Evolutionary conservation across 2,888 invertebrate species (phyloP).

Genomic region (Agriotes lineatus): DNA sequence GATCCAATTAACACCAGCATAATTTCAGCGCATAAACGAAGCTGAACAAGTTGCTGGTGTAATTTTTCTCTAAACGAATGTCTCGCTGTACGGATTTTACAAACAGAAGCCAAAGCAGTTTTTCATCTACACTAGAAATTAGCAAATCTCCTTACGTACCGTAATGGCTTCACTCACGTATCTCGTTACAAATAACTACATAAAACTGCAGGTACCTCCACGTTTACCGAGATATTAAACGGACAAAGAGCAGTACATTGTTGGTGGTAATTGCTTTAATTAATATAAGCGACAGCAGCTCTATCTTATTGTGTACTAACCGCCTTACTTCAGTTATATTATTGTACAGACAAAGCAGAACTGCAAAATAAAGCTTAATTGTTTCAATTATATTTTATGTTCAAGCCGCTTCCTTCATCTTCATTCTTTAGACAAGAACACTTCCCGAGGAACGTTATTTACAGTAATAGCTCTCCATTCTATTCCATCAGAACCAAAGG

Average conservation of each 20-base stretch:
- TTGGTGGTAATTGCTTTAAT: conserved; percentile 25
- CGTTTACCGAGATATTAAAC: conserved; percentile 1
- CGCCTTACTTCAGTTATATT: conserved; percentile 21
- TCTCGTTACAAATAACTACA: too few relatives aligned
- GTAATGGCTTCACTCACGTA: background rate
- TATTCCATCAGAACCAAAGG: background rate
- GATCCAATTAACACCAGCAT: too few relatives aligned
- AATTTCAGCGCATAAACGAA: too few relatives aligned
- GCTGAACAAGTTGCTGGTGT: too few relatives aligned
- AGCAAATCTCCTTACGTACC: too few relatives aligned
- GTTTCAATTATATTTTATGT: conserved; percentile 40
- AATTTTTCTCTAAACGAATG: too few relatives aligned
- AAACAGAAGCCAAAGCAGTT: too few relatives aligned
- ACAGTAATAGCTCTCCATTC: background rate
- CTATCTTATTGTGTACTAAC: conserved; percentile 26
- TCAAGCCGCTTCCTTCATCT: conserved; percentile 28
- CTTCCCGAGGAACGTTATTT: conserved; percentile 10
- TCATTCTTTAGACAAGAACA: conserved; percentile 25
- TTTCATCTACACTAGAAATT: too few relatives aligned
- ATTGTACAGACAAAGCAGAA: conserved; percentile 24
- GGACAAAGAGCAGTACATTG: conserved; percentile 13
- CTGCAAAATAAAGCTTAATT: conserved; percentile 36
- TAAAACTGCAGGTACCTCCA: too few relatives aligned
- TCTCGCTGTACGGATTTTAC: too few relatives aligned
- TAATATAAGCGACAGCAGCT: conserved; percentile 22